Conservation (phyloP, 64 coral and sea anemone genomes). For the Dendrophyllia cribrosa region DNA sequence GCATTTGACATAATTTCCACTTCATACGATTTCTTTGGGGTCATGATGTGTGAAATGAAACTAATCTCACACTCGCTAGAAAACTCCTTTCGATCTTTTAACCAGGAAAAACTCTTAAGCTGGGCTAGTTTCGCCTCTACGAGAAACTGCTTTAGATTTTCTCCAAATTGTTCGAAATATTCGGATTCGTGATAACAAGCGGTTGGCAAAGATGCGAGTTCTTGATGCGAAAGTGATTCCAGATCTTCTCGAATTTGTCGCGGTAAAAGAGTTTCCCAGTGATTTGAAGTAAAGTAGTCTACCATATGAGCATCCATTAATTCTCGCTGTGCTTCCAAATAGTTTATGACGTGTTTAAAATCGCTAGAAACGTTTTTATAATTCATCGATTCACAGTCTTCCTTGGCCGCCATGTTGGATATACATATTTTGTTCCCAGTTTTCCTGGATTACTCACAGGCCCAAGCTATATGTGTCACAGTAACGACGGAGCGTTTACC, state of each 20-base stretch:
- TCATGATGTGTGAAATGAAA: constrained; percentile 64
- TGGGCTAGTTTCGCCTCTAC: constrained; percentile 4
- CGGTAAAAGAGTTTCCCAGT: constrained; percentile 61
- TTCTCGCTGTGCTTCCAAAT: constrained; percentile 9
- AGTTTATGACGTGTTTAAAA: constrained; percentile 41
- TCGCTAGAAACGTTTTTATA: constrained; percentile 1
- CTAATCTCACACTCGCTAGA: background rate
- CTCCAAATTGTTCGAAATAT: background rate
- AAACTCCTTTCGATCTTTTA: constrained; percentile 14
- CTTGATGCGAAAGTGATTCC: constrained; percentile 29
- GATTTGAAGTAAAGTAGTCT: constrained; percentile 61
- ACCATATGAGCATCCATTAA: constrained; percentile 74
- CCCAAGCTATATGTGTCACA: too few relatives aligned
- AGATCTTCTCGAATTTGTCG: constrained; percentile 40
- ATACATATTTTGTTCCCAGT: background rate
- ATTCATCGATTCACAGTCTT: background rate
- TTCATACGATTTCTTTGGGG: constrained; percentile 75
- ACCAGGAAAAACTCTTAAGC: constrained; percentile 39
- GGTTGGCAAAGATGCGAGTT: constrained; percentile 39
- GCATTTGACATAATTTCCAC: constrained; percentile 62
- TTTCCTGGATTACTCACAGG: too few relatives aligned
- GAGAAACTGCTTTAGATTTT: constrained; percentile 22
- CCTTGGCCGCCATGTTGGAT: background rate
- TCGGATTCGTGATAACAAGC: background rate
- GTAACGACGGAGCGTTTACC: too few relatives aligned